Percentiles rank a stretch among this genome's conserved stretches.
Conservation (phyloP, 2,797 vertebrate genomes). For the Champsocephalus gunnari region DNA sequence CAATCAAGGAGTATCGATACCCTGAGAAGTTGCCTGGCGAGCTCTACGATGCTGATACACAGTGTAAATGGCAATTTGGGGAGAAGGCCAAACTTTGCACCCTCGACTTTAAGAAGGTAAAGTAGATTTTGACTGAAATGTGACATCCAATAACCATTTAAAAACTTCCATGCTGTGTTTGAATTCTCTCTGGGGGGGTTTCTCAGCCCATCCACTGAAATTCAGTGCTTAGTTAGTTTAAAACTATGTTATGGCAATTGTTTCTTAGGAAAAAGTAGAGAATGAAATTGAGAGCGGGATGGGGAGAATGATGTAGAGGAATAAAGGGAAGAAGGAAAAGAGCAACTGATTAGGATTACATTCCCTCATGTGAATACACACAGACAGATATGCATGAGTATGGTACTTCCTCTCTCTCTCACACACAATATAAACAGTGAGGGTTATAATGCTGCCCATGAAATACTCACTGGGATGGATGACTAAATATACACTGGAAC, state of each 20-base stretch:
- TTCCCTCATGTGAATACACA: conserved; percentile 27
- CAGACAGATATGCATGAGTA: background rate
- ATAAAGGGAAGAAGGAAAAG: conserved; percentile 49
- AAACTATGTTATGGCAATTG: conserved; percentile 39
- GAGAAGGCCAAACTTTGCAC: conserved; percentile 94
- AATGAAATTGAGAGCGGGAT: conserved; percentile 33
- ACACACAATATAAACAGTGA: conserved; percentile 53
- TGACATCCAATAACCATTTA: conserved; percentile 23
- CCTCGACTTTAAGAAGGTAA: conserved; percentile 93
- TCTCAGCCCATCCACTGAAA: conserved; percentile 25
- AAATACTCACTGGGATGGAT: conserved; percentile 68
- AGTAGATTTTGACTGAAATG: conserved; percentile 26
- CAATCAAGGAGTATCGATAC: conserved; percentile 88
- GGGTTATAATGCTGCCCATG: conserved; percentile 48
- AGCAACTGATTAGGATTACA: conserved; percentile 44
- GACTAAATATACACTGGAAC: conserved; percentile 81
- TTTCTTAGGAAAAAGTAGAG: conserved; percentile 16
- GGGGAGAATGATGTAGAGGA: conserved; percentile 44
- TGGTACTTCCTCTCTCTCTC: conserved; percentile 11
- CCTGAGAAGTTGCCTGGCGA: conserved; percentile 92
- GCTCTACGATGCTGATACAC: conserved; percentile 91
- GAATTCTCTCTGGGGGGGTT: conserved; percentile 4
- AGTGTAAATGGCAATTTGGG: conserved; percentile 96
- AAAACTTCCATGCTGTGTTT: conserved; percentile 7
- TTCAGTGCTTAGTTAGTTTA: conserved; percentile 21